Evolutionary conservation across 2,888 invertebrate species (phyloP).

Genomic region (Lymantria dispar): DNA sequence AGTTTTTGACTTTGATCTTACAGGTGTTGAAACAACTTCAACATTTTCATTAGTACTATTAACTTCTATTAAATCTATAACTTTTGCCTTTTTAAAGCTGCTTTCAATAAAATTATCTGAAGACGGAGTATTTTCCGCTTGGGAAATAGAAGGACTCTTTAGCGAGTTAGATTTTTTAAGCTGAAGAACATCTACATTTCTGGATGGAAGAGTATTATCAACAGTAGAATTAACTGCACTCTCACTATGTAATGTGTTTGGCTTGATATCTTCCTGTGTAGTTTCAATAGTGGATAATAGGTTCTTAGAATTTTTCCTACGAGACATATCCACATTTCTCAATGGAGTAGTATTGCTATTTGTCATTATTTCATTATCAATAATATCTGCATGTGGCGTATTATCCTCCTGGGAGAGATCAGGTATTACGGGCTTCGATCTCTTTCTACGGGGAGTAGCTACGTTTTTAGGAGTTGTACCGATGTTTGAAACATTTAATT

Average conservation of each 20-base stretch:
- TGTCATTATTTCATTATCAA: not conserved
- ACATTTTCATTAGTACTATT: not conserved
- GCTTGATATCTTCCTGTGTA: not conserved
- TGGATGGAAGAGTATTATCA: too few relatives aligned
- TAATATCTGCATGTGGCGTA: not conserved
- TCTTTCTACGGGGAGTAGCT: not conserved
- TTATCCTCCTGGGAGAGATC: not conserved
- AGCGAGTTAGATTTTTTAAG: not conserved
- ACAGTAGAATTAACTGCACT: not conserved
- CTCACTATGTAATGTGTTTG: not conserved
- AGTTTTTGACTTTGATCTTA: slow-evolving; percentile 35
- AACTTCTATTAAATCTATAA: not conserved
- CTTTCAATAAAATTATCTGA: not conserved
- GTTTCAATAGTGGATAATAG: slow-evolving; percentile 9
- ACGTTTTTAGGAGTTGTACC: not conserved
- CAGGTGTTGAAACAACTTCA: slow-evolving; percentile 25
- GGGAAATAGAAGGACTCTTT: not conserved
- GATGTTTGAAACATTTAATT: not conserved
- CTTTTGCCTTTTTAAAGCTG: not conserved
- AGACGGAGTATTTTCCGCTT: not conserved
- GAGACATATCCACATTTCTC: slow-evolving; percentile 44
- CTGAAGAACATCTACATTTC: not conserved
- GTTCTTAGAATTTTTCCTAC: slow-evolving; percentile 56
- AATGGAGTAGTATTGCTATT: slow-evolving; percentile 35
- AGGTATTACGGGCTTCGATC: not conserved